These are phyloP conservation scores for Montipora cactus DNA, from an alignment of 64 coral and sea anemone species.

Conservation along the genomic window DNA sequence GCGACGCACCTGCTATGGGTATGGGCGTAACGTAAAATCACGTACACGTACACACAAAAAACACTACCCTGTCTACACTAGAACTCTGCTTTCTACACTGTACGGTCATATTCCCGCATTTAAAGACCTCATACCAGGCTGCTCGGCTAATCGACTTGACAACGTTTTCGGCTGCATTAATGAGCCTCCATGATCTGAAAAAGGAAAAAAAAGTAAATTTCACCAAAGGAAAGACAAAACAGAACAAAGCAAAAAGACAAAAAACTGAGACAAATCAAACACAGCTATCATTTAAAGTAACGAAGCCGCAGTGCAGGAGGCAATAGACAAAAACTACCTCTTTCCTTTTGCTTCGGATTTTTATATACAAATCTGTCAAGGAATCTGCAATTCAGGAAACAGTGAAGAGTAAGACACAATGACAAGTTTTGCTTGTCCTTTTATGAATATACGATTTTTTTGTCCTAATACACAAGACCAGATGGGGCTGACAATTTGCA, in stretches of 20 bases:
- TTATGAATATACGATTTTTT: no score
- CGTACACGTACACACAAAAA: not conserved
- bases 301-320: not conserved
- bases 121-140: slow-evolving; percentile 59
- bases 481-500: no score
- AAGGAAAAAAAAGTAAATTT: slow-evolving; percentile 2
- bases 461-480: no score
- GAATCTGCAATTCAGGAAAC: slow-evolving; percentile 61
- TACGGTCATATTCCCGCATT: not conserved
- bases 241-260: not conserved
- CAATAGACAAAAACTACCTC: slow-evolving; percentile 54
- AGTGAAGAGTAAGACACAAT: not conserved
- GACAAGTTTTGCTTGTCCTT: not conserved
- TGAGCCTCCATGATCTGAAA: slow-evolving; percentile 91
- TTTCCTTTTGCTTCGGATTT: slow-evolving; percentile 94
- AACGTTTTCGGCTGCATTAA: slow-evolving; percentile 82
- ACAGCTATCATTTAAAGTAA: not conserved
- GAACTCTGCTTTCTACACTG: not conserved
- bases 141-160: slow-evolving; percentile 59
- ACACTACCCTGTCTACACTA: no score
- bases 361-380: slow-evolving; percentile 98
- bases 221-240: not conserved
- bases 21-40: not conserved
- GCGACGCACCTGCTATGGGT: no score
- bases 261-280: not conserved